Conservation (phyloP, 1,140 invertebrate genomes). For the Colletes latitarsis region DNA sequence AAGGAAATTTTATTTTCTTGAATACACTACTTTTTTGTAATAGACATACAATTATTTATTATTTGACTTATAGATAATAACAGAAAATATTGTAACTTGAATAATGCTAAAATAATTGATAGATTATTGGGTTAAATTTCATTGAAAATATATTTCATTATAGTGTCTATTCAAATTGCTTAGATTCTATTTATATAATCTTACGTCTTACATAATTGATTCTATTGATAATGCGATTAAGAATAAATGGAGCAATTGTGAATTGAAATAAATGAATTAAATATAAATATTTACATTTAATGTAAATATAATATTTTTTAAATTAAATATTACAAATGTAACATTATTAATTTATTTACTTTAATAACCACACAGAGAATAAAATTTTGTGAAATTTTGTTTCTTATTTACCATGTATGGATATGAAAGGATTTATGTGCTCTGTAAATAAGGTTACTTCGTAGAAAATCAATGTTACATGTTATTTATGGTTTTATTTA, state of each 20-base stretch:
- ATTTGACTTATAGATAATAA: background rate
- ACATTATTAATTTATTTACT: background rate
- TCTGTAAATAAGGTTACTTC: background rate
- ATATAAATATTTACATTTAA: background rate
- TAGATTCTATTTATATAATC: background rate
- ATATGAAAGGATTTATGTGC: background rate
- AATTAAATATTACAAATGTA: slow-evolving; percentile 18
- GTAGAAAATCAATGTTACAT: slow-evolving; percentile 7
- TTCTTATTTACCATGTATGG: background rate
- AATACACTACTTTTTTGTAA: slow-evolving; percentile 5
- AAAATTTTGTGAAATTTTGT: background rate
- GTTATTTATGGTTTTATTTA: slow-evolving; percentile 31
- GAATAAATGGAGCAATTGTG: background rate
- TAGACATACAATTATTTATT: slow-evolving; percentile 9
- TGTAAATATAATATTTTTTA: background rate
- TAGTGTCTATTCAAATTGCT: slow-evolving; percentile 5
- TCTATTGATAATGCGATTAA: slow-evolving; percentile 8
- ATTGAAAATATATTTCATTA: slow-evolving; percentile 9
- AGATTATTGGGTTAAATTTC: slow-evolving; percentile 6
- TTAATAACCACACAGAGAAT: slow-evolving; percentile 2
- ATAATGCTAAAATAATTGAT: slow-evolving; percentile 20
- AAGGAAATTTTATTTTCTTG: slow-evolving; percentile 14
- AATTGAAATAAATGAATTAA: background rate
- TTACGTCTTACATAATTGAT: background rate
- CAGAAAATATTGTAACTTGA: background rate